Evolutionary conservation across 2,113 vertebrate species (phyloP).

Genomic region (Salvator merianae): DNA sequence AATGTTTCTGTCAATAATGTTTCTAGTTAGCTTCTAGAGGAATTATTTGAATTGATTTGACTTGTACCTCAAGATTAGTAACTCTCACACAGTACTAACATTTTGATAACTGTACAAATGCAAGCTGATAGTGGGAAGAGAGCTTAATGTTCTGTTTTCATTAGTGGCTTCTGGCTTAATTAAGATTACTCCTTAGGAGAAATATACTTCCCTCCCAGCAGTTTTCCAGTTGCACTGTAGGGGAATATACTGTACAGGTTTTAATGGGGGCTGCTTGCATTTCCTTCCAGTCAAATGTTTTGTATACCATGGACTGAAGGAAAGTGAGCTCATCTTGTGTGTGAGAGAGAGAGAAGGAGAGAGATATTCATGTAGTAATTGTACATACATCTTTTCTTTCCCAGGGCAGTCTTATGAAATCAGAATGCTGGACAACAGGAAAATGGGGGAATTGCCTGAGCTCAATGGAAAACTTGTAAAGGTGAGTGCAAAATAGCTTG

Average conservation of each 20-base stretch:
- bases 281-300: background rate
- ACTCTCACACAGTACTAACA: background rate
- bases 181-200: background rate
- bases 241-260: too few relatives aligned
- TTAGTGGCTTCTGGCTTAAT: background rate
- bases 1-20: background rate
- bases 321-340: background rate
- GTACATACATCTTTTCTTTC: slow-evolving; percentile 16
- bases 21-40: background rate
- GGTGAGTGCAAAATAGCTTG: slow-evolving; percentile 72
- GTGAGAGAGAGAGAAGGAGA: too few relatives aligned
- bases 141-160: background rate
- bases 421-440: slow-evolving; percentile 97
- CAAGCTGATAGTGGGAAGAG: background rate
- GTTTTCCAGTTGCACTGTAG: background rate
- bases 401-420: slow-evolving; percentile 98
- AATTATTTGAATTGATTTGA: background rate
- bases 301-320: background rate
- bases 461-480: slow-evolving; percentile 96
- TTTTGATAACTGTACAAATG: background rate
- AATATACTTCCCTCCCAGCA: background rate
- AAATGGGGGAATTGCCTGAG: slow-evolving; percentile 94
- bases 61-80: background rate
- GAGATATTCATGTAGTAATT: background rate
- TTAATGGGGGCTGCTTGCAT: background rate